Evolutionary conservation across 2,888 invertebrate species (phyloP).

Genomic region (Athalia rosae): DNA sequence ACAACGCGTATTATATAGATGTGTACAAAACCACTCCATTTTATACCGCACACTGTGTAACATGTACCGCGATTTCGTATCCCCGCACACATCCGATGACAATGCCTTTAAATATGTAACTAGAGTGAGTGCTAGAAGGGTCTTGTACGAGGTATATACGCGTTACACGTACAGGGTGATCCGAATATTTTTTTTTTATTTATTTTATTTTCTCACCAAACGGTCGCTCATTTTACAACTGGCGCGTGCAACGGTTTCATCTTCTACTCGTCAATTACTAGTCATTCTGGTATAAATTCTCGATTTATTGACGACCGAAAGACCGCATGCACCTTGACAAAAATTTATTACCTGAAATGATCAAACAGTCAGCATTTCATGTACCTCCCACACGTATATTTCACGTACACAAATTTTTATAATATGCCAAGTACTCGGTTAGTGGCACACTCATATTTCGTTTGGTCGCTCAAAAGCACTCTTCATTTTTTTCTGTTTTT

Average conservation of each 20-base stretch:
- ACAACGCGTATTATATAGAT: too few species aligned
- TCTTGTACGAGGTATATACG: not conserved
- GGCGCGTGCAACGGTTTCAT: too few species aligned
- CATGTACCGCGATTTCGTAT: not conserved
- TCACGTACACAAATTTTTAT: not conserved
- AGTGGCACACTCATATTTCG: not conserved
- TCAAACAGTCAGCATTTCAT: not conserved
- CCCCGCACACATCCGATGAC: constrained; percentile 21
- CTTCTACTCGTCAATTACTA: too few species aligned
- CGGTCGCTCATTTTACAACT: too few species aligned
- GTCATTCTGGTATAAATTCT: too few species aligned
- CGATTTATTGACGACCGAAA: constrained; percentile 20
- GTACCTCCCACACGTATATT: not conserved
- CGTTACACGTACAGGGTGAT: not conserved
- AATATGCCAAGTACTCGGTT: not conserved
- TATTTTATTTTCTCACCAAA: too few species aligned
- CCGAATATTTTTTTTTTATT: not conserved
- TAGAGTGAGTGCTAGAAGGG: constrained; percentile 31
- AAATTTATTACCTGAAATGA: too few species aligned
- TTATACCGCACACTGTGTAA: not conserved
- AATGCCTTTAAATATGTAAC: constrained; percentile 35
- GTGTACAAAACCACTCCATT: constrained; percentile 2
- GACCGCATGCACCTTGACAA: constrained; percentile 35
- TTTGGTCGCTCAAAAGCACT: not conserved
- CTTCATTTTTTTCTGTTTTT: constrained; percentile 1